Evolutionary conservation across 1,140 invertebrate species (phyloP), one percentile per base, ranked within the genome.

Genomic region (Neodiprion fabricii): DNA sequence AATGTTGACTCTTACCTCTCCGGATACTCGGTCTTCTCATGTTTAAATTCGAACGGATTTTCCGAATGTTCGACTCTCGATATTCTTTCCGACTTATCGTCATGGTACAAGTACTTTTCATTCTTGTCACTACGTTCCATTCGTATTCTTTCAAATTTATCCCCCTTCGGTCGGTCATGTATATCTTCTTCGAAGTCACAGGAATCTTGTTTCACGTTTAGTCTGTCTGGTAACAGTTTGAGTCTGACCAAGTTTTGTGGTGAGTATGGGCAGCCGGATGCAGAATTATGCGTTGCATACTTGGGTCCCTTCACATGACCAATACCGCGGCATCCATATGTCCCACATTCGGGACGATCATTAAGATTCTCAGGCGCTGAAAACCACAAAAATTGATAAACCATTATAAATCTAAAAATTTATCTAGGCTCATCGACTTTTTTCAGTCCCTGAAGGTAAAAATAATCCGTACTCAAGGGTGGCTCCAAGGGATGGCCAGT

Each of bases 401-500:
- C 11, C 53, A 9, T 40, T 40, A 40, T 40, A 40, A 1, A 40
- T 40, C 5, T 40, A 40, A 40, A 40, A 40, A 40, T 40, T 2
- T 40, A 40, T 40, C 8, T 70, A n/a, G 12, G 14, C 8, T 70
- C 12, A 70, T 17, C 68, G 23, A 70, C 23, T 77, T 70, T n/a
- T 65, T 72, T 48, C 48, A 14, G 17, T 48, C 28, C 28, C 5
- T 40, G 28, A 40, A 70, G 72, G 14, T n/a, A 69, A 23, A 85
- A 61, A 17, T 17, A 61, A 61, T 61, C 91, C 91, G 28, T 85
- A 94, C 93, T 93, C 17, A 94, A 87, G 66, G 97, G 96, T 1
- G 94, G 91, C 87, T 97, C 95, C 7, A 98, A 84, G 1, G 94
- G 93, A 88, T 98, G 96, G 49, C 93, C 93, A 3, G 96, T 98